These are phyloP conservation scores for Phrynosoma blainvillii DNA, from an alignment of 2,113 vertebrate genomes.

Conservation along the genomic window DNA sequence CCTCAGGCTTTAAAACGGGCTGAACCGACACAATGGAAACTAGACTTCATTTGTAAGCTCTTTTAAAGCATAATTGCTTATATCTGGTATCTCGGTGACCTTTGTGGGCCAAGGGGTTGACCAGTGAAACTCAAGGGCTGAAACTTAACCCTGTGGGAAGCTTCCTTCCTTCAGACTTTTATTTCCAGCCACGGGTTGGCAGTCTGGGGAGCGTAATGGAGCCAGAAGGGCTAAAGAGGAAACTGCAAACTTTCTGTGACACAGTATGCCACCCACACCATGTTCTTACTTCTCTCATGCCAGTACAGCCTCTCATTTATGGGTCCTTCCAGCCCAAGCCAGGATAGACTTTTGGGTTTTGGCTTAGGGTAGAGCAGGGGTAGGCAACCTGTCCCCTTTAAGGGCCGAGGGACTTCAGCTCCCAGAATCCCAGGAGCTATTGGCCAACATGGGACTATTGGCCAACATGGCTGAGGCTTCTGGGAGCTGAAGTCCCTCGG, in stretches of 20 bases:
- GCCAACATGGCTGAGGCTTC: too few species aligned
- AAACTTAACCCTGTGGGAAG: background rate
- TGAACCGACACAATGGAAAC: background rate
- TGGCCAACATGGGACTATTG: too few species aligned
- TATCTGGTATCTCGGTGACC: constrained; percentile 3
- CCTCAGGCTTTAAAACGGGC: constrained; percentile 32
- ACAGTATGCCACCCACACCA: background rate
- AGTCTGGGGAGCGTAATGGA: rapidly evolving
- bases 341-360: background rate
- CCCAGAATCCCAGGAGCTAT: too few species aligned
- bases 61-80: background rate
- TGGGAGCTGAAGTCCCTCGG: too few species aligned
- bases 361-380: too few species aligned
- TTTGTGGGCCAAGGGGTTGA: background rate
- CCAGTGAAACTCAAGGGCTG: constrained; percentile 1
- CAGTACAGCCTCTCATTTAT: background rate
- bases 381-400: too few species aligned
- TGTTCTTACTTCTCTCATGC: background rate
- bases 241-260: background rate
- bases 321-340: background rate
- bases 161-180: background rate
- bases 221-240: background rate
- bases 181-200: background rate
- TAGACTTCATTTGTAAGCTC: background rate
- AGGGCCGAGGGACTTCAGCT: too few species aligned